Percentiles rank a stretch among this genome's conserved stretches.
phyloP scores from a whole-genome alignment of 2,113 vertebrate genomes.

The Toxotes jaculatrix region DNA sequence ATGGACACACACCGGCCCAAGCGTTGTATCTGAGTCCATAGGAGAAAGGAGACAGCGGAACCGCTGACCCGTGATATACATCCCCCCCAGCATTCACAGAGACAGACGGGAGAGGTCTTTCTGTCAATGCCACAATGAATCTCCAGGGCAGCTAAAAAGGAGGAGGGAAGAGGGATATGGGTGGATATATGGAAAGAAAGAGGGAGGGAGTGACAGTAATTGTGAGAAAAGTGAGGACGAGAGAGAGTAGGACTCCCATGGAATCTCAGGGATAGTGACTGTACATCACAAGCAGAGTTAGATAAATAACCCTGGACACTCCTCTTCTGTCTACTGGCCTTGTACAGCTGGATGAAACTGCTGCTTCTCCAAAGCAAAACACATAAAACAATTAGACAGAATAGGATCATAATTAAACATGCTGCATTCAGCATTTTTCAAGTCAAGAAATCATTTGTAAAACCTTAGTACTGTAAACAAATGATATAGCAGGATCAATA shows the following conservation, averaged over 20 bases:
- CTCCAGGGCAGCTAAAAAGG: constrained; percentile 62
- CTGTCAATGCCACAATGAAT: constrained; percentile 79
- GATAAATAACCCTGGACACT: constrained; percentile 54
- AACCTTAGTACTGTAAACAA: constrained; percentile 6
- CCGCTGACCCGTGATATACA: constrained; percentile 78
- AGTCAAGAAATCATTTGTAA: constrained; percentile 3
- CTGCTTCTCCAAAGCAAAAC: background rate
- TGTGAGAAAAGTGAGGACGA: constrained; percentile 71
- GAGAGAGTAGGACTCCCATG: constrained; percentile 37
- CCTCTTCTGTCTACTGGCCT: constrained; percentile 2
- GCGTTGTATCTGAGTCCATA: constrained; percentile 47
- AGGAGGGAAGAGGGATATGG: constrained; percentile 41
- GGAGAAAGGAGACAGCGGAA: constrained; percentile 67
- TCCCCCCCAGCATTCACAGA: constrained; percentile 66
- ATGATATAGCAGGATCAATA: constrained; percentile 19
- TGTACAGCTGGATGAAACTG: background rate
- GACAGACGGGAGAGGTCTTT: constrained; percentile 76
- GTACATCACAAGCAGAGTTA: constrained; percentile 40
- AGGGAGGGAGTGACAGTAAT: constrained; percentile 73
- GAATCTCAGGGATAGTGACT: constrained; percentile 45
- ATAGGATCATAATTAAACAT: constrained; percentile 2
- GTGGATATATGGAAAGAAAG: constrained; percentile 49
- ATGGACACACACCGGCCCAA: constrained; percentile 41
- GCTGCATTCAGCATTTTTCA: background rate
- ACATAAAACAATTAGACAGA: background rate